phyloP scores from a whole-genome alignment of 37 sponge, comb jelly and placozoan species.

The Spongilla lacustris region DNA sequence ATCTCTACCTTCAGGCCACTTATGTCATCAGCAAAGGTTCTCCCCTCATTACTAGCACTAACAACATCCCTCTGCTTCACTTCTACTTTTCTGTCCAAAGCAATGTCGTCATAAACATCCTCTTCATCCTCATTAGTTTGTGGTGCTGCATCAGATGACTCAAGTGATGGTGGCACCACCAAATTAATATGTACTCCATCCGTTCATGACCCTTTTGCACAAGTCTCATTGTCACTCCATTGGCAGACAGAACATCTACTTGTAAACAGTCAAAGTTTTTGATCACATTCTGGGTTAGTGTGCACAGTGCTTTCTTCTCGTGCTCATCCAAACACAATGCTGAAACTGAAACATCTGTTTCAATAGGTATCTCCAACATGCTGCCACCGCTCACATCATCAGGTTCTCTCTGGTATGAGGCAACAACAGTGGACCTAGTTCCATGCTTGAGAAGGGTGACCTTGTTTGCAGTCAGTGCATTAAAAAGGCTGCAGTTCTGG shows the following conservation, averaged over 20 bases:
- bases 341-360: background rate
- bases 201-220: background rate
- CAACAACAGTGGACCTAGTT: background rate
- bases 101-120: too few species aligned
- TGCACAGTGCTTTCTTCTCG: background rate
- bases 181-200: background rate
- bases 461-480: background rate
- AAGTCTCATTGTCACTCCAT: background rate
- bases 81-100: too few species aligned
- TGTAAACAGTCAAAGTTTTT: background rate
- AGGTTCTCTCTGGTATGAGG: background rate
- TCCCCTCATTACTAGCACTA: too few species aligned
- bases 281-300: background rate
- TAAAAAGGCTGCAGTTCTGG: background rate
- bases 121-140: too few species aligned
- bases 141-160: background rate
- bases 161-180: background rate
- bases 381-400: too few species aligned
- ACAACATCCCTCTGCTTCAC: too few species aligned
- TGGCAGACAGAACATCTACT: background rate
- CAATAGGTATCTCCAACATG: background rate
- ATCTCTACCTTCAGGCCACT: background rate
- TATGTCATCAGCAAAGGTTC: background rate
- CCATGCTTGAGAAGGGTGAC: background rate
- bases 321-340: background rate